Evolutionary conservation across 2,888 invertebrate genomes (phyloP).

Genomic region (Chymomyza caudatula): DNA sequence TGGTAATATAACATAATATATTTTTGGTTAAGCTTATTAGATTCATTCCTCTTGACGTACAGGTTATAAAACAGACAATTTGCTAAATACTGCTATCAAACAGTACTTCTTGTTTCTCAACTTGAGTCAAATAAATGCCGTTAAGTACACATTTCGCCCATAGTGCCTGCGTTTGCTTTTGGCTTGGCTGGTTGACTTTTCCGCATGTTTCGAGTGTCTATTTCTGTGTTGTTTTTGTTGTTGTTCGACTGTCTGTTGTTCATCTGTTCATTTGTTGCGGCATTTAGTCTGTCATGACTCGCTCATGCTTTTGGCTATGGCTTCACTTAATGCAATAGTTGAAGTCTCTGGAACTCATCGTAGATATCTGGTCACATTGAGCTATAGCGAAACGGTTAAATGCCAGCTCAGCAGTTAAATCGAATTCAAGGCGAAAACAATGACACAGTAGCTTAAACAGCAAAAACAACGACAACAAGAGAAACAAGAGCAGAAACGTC

Average conservation of each 20-base stretch:
- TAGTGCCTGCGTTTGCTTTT: no score
- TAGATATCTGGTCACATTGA: slow-evolving; percentile 66
- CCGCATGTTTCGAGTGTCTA: slow-evolving; percentile 37
- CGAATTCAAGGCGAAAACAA: slow-evolving; percentile 75
- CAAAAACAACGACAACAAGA: slow-evolving; percentile 7
- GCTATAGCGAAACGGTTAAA: slow-evolving; percentile 65
- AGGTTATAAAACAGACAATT: no score
- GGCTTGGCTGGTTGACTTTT: slow-evolving; percentile 49
- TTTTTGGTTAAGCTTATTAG: no score
- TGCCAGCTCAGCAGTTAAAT: slow-evolving; percentile 74
- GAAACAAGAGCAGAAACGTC: slow-evolving; percentile 12
- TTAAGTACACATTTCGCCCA: no score
- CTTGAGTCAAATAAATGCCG: no score
- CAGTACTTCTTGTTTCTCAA: no score
- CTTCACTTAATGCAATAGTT: slow-evolving; percentile 10
- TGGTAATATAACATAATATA: no score
- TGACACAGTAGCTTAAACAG: slow-evolving; percentile 67
- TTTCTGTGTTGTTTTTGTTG: slow-evolving; percentile 3
- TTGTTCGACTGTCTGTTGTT: background rate
- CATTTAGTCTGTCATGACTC: slow-evolving; percentile 42
- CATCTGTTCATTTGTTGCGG: slow-evolving; percentile 26
- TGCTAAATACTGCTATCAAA: no score
- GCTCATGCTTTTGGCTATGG: slow-evolving; percentile 19
- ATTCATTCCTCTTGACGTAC: no score
- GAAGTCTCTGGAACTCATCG: background rate